Conservation (phyloP, 2,797 vertebrate species). For the Gadopsis bispinosus region DNA sequence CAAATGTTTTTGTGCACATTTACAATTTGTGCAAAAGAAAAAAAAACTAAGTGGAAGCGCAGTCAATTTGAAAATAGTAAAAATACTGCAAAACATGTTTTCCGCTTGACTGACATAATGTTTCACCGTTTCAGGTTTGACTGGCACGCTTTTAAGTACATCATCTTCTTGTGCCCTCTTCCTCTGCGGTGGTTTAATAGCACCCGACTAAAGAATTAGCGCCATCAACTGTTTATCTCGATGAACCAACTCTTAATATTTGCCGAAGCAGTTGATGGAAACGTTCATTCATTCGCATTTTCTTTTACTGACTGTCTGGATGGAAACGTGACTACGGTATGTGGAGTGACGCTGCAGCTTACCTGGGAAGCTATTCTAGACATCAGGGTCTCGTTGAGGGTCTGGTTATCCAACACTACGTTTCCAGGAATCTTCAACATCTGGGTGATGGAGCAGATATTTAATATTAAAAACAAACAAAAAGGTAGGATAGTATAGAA, state of each 20-base stretch:
- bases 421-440: conserved; percentile 42
- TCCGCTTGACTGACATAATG: not conserved
- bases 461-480: conserved; percentile 32
- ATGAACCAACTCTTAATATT: not conserved
- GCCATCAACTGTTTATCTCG: not conserved
- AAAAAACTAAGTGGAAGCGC: not conserved
- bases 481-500: not conserved
- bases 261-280: not conserved
- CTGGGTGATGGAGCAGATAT: conserved; percentile 43
- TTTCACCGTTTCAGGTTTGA: too few species aligned
- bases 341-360: conserved; percentile 6
- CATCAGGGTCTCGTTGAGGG: conserved; percentile 10
- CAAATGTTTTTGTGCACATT: not conserved
- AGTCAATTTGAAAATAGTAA: not conserved
- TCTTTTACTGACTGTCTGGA: not conserved
- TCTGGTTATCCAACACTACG: conserved; percentile 11
- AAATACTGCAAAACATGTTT: not conserved
- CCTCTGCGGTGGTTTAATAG: not conserved
- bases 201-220: not conserved
- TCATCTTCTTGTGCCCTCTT: not conserved
- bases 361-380: conserved; percentile 36
- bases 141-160: too few species aligned
- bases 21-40: not conserved
- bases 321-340: not conserved
- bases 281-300: rapidly evolving